Evolutionary conservation across 2,888 invertebrate genomes (phyloP), one percentile per base, ranked within the genome.

Genomic region (Sisyra terminalis): DNA sequence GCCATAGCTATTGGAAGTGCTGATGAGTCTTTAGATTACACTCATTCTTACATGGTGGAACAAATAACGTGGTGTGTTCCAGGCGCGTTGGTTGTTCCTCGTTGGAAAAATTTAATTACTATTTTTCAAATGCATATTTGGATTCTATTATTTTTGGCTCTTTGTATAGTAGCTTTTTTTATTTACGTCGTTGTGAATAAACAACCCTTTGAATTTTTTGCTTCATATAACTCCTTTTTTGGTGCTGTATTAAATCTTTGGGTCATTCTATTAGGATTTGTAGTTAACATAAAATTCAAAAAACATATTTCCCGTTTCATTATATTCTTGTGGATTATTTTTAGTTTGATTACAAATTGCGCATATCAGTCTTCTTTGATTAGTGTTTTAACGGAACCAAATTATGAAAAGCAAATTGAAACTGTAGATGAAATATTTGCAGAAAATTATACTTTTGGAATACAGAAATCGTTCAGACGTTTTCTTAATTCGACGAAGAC

Each of bases 341-440:
- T 37, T 18, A 17, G 18, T 37, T 18, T 37, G 8, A 37, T 37
- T 9, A 16, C 37, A 3, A 37, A 11, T 37, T 11, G 16, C 17
- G 45, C 51, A 5, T 58, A 55, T 43, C 50, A 53, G 17, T 52
- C 52, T 2, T 53, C 50, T 34, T 43, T 57, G 6, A 53, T 53
- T 1, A 56, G 54, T 29, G 50, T 55, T 5, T 42, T 57, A 29
- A 51, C 56, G 1, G 49, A 48, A 17, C 49, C 50, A 6, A 48
- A 43, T 34, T 54, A 51, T 18, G 48, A 47, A 32, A 51, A 56
- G 43, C 52, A 56, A 47, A 53, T 55, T 29, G 40, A 39, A 16
- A 50, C 44, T 1, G n/a, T 53, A 11, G 46, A 50, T 13, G 53
- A 54, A 9, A 52, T 57, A 10, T 45, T 52, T 40, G 42, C 52